A percentile compares a stretch with the other conserved stretches of the same genome.
Evolutionary conservation across 2,113 vertebrate genomes (phyloP).

Genomic region (Rhea americana): DNA sequence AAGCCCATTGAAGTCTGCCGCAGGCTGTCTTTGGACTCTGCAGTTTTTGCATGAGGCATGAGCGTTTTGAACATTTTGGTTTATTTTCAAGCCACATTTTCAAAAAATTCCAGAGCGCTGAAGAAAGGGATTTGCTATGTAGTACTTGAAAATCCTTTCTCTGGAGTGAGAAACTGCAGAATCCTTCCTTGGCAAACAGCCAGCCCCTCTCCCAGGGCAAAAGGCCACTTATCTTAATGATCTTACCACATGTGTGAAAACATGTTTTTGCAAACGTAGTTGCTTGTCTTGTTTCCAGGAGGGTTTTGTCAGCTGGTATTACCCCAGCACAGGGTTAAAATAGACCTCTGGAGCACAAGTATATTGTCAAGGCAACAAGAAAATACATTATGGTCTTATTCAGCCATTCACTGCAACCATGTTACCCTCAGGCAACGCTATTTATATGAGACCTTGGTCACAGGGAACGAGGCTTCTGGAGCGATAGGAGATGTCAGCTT

Average conservation of each 20-base stretch:
- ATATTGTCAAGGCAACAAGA: slow-evolving; percentile 40
- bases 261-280: background rate
- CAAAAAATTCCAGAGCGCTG: background rate
- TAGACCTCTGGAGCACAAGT: background rate
- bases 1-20: background rate
- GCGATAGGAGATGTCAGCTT: background rate
- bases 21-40: background rate
- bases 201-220: background rate
- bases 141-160: background rate
- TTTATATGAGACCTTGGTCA: background rate
- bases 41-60: background rate
- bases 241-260: background rate
- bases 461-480: background rate
- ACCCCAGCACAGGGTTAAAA: slow-evolving; percentile 14
- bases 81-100: background rate
- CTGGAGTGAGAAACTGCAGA: background rate
- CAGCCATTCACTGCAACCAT: background rate
- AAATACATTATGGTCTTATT: background rate
- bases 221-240: background rate
- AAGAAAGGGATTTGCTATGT: background rate
- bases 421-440: background rate
- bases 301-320: background rate
- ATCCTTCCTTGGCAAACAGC: background rate
- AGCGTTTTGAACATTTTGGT: background rate
- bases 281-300: background rate